Percentiles rank a stretch among this genome's conserved stretches.
These are phyloP conservation scores for Muricea muricata DNA, from an alignment of 92 coral and sea anemone species.

Conservation along the genomic window DNA sequence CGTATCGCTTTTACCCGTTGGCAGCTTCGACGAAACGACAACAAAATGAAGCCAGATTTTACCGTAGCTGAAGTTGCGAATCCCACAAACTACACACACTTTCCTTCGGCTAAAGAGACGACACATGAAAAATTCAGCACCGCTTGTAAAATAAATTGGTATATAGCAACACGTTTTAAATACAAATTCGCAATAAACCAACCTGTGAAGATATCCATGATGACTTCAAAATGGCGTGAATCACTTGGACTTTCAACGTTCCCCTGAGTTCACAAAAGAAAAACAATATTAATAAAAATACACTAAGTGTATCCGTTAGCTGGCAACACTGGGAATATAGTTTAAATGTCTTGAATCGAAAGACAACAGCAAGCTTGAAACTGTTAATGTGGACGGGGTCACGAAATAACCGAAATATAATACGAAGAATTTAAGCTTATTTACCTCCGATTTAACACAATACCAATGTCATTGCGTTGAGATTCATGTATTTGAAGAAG, in stretches of 20 bases:
- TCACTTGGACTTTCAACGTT: neutral
- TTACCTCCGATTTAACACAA: conserved; percentile 31
- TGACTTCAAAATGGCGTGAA: conserved; percentile 27
- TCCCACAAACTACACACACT: conserved; percentile 20
- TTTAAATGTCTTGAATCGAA: neutral
- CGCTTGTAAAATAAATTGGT: neutral
- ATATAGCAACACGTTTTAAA: conserved; percentile 14
- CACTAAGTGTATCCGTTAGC: conserved; percentile 2
- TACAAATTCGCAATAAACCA: neutral
- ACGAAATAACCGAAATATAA: neutral
- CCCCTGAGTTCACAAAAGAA: conserved; percentile 10
- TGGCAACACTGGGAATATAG: neutral
- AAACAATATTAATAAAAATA: neutral
- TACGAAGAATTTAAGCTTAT: neutral
- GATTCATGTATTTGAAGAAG: neutral
- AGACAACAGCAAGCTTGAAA: neutral
- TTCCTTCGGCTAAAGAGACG: neutral
- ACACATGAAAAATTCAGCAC: neutral
- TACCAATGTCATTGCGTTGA: neutral
- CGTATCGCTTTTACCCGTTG: conserved; percentile 9
- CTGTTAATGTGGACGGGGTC: conserved; percentile 6
- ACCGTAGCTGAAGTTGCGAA: neutral
- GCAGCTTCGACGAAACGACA: neutral
- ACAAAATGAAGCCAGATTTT: conserved; percentile 11
- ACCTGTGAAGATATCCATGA: conserved; percentile 24